Evolutionary conservation across 2,888 invertebrate species (phyloP).

Genomic region (Patella caerulea): DNA sequence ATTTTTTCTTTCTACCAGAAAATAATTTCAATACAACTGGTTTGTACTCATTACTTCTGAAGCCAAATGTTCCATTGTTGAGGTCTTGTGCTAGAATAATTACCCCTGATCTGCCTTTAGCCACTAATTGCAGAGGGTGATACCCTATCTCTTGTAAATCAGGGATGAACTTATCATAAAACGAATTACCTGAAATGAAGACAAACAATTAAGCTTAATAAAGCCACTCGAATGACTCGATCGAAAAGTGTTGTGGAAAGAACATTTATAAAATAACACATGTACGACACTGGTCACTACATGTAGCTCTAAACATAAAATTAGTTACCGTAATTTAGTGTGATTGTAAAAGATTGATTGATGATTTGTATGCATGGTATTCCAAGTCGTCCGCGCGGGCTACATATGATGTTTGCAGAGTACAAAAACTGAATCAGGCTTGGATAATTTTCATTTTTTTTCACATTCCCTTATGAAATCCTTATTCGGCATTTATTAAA

Average conservation of each 20-base stretch:
- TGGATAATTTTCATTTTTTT: background rate
- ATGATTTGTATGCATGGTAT: background rate
- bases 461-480: background rate
- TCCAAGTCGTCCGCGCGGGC: background rate
- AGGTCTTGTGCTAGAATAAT: slow-evolving; percentile 60
- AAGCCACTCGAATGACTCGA: no score
- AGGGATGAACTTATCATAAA: slow-evolving; percentile 58
- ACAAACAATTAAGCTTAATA: background rate
- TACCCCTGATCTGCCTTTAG: slow-evolving; percentile 57
- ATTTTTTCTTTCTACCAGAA: slow-evolving; percentile 47
- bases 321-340: background rate
- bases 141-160: slow-evolving; percentile 59
- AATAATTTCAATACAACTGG: slow-evolving; percentile 57
- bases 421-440: background rate
- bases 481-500: no score
- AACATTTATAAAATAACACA: no score
- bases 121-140: slow-evolving; percentile 56
- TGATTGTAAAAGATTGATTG: background rate
- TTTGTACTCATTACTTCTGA: slow-evolving; percentile 47
- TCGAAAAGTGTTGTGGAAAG: background rate
- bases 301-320: no score
- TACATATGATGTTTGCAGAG: background rate
- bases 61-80: slow-evolving; percentile 36
- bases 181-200: slow-evolving; percentile 45
- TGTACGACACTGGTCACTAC: no score